Conservation (phyloP, 2,797 vertebrate genomes). For the Babyrousa celebensis region DNA sequence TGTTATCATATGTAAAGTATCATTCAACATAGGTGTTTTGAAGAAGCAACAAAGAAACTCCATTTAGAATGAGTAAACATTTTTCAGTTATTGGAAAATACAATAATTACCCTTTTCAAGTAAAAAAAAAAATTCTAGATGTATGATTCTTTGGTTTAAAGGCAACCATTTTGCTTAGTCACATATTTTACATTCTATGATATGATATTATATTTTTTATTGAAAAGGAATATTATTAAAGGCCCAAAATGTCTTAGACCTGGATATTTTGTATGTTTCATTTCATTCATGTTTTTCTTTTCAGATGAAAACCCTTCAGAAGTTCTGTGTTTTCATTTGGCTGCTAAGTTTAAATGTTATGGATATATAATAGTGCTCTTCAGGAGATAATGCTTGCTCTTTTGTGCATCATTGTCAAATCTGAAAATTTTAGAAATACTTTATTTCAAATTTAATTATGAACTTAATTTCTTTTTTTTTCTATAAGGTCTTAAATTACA, state of each 20-base stretch:
- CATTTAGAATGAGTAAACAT: not conserved
- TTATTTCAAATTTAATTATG: not conserved
- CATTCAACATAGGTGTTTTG: not conserved
- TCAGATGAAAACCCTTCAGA: constrained; percentile 70
- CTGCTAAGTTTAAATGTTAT: not conserved
- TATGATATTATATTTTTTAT: not conserved
- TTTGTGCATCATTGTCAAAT: constrained; percentile 59
- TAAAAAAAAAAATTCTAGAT: constrained; percentile 64
- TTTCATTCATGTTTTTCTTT: constrained; percentile 69
- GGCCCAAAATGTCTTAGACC: constrained; percentile 67
- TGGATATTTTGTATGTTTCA: constrained; percentile 65
- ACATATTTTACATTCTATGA: constrained; percentile 59
- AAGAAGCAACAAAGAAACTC: not conserved
- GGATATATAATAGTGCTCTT: constrained; percentile 65
- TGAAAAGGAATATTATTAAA: constrained; percentile 65
- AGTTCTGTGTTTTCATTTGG: constrained; percentile 47
- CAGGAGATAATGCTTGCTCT: not conserved
- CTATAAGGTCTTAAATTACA: not conserved
- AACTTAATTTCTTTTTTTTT: not conserved
- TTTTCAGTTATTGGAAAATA: not conserved
- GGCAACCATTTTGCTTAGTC: constrained; percentile 71
- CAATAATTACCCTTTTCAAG: constrained; percentile 47
- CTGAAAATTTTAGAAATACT: not conserved
- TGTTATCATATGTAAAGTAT: not conserved
- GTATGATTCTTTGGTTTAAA: constrained; percentile 51